Base-by-base conservation (phyloP, 2,888 invertebrate genomes). In the Cryptus armator region DNA sequence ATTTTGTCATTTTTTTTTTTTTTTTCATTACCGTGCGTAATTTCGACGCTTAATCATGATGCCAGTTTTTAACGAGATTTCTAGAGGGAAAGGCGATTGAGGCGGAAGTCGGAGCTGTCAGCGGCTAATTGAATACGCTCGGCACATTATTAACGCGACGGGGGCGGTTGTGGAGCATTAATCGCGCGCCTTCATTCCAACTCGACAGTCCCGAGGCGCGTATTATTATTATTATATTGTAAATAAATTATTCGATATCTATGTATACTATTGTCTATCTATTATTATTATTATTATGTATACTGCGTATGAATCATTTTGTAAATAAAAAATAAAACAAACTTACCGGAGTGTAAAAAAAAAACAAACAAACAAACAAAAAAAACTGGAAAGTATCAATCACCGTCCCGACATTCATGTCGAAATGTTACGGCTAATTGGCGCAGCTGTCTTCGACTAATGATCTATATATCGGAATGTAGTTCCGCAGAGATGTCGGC, bases 261-360 rank as follows among this genome's bases (percentile, higher is more conserved):
- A 84, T 78, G 82, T 86, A 78, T 87, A 84, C 72, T 84, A 83
- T 32, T 48, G 81, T 75, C 70, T 71, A 59, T 83, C 44, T 81
- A 85, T 78, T 81, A 78, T 77, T 70, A 71, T 75, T 79, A 78
- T 78, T 77, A 46, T 48, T 51, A 62, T 66, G 53, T 84, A 77
- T 77, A 32, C 71, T 68, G 51, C 37, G 46, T 81, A 84, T 78
- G 53, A 81, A 81, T 81, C 32, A 78, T 86, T 89, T 88, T 89
- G 89, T 89, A 89, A 89, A 89, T 89, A 89, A 89, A 88, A 16
- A 68, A 59, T 75, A 72, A 75, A 82, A 81, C 74, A 81, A 80
- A 71, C 59, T 29, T 76, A 64, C 43, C 16, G 12, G 64, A 19
- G 32, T 29, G 44, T 48, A 14, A 48, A 48, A 14, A 14, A 44